Base-by-base conservation (phyloP, 2,797 vertebrate species). In the Alfaro cultratus region DNA sequence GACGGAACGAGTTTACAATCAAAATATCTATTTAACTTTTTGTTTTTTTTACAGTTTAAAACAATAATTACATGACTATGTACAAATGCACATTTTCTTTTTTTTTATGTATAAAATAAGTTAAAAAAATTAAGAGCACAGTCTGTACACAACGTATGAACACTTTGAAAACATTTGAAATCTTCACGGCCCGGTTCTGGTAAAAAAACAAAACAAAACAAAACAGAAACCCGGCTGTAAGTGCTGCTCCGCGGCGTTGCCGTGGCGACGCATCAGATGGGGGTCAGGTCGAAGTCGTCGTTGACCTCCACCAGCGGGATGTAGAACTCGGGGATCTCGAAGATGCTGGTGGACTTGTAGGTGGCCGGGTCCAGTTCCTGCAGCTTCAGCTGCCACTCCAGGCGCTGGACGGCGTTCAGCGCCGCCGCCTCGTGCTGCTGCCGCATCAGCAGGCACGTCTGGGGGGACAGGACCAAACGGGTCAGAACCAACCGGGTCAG, bases 51-150 rank as follows among this genome's bases (percentile, higher is more conserved):
- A 98, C 97, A 99, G 87, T 95, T 97, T 96, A 94, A 96, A 96
- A 97, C 95, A 96, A 97, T 99, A 98, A 98, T 99, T 99, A 99
- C 97, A 99, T 96, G 95, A 92, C 92, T 98, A 98, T 99, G 96
- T 99, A 99, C 98, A 99, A 97, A 97, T 98, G 95, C 97, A 98
- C 97, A 98, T 94, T 95, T 53, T 26, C 51, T 10, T 53, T 53
- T 93, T 92, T 93, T 92, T 92, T 98, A 98, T 97, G 96, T 99
- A 99, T 97, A 99, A 99, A 99, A 99, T 99, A 99, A 99, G 97
- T 99, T 99, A 75, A 76, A 80, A 55, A 98, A 95, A 95, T 93
- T 94, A 95, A 95, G 93, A 95, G 93, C 93, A 96, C 95, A 95
- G 91, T 94, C 95, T 96, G 93, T 96, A 96, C 95, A 96, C 91